Percentiles rank a stretch among this genome's conserved stretches.
phyloP scores from a whole-genome alignment of 2,797 vertebrate genomes.

The Parauchenoglanis punctatus region DNA sequence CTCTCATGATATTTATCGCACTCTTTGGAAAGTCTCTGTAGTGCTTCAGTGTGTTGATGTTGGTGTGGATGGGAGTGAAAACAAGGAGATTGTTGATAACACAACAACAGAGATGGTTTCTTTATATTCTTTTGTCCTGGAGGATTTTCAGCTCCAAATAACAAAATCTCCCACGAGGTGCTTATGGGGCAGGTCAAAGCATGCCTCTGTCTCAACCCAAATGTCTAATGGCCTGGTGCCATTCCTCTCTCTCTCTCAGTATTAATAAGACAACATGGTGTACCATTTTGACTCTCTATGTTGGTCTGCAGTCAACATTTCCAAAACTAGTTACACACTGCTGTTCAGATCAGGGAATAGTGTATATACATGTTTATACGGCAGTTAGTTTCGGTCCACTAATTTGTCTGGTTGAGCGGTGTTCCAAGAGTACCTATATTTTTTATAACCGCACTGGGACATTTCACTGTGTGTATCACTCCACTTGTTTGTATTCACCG shows the following conservation, averaged over 20 bases:
- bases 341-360: not conserved
- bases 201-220: conserved; percentile 18
- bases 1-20: not conserved
- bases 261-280: conserved; percentile 19
- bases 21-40: not conserved
- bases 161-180: conserved; percentile 12
- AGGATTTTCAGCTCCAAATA: conserved; percentile 34
- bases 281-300: conserved; percentile 33
- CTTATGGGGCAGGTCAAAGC: conserved; percentile 38
- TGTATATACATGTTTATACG: not conserved
- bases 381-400: not conserved
- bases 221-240: not conserved
- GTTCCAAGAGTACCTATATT: not conserved
- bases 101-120: not conserved
- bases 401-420: not conserved
- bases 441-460: not conserved
- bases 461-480: not conserved
- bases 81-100: not conserved
- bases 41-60: conserved; percentile 8
- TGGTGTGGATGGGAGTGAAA: not conserved
- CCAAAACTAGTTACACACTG: not conserved
- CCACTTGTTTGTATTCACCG: not conserved
- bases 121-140: not conserved
- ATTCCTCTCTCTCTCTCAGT: conserved; percentile 10
- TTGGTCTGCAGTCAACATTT: not conserved